Conservation (phyloP, 2,888 invertebrate species). For the Eutolmus rufibarbis region DNA sequence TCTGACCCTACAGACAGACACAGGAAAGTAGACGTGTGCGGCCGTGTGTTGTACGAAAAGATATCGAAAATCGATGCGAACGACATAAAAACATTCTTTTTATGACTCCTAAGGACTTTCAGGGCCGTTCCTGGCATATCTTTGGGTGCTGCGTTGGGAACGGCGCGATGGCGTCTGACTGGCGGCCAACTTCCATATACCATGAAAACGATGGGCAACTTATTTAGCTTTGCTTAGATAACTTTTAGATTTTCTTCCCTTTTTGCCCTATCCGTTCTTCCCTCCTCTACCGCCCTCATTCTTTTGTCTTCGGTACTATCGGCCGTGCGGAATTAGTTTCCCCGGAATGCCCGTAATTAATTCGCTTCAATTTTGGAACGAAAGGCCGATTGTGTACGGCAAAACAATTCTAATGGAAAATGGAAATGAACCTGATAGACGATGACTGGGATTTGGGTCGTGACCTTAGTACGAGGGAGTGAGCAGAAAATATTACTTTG, state of each 20-base stretch:
- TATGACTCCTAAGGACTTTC: constrained; percentile 33
- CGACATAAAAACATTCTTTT: constrained; percentile 21
- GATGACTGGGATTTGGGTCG: background rate
- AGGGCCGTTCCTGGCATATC: background rate
- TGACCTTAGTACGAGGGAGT: background rate
- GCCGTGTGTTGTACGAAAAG: background rate
- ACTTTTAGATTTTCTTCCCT: background rate
- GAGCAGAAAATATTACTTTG: background rate
- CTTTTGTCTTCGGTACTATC: background rate
- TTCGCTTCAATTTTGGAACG: background rate
- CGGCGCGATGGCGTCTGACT: constrained; percentile 10
- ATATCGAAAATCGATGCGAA: constrained; percentile 33
- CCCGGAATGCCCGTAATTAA: background rate
- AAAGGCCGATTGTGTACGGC: background rate
- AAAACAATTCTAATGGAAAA: background rate
- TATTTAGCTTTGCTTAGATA: constrained; percentile 19
- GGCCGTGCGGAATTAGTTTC: background rate
- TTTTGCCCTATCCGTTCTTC: background rate
- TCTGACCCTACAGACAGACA: background rate
- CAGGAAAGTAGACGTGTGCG: background rate
- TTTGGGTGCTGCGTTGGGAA: background rate
- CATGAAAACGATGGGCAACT: constrained; percentile 1
- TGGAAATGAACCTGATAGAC: background rate
- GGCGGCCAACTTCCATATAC: constrained; percentile 10
- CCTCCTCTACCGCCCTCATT: background rate